Percentiles rank a stretch among this genome's conserved stretches.
phyloP scores from a whole-genome alignment of 2,888 invertebrate genomes.

The Mamestra brassicae region DNA sequence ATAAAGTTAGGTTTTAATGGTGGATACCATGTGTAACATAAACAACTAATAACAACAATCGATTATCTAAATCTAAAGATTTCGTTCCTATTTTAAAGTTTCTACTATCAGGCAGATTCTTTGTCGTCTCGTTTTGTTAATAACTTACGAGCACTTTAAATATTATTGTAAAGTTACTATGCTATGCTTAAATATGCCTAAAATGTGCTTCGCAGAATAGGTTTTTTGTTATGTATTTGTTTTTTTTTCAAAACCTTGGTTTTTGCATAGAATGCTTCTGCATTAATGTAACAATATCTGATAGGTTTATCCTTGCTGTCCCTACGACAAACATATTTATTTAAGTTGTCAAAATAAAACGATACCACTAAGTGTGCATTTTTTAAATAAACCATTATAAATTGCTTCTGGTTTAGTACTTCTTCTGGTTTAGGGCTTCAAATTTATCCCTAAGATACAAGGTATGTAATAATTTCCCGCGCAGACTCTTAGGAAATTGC shows the following conservation, averaged over 20 bases:
- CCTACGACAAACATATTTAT: background rate
- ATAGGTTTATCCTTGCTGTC: too few relatives aligned
- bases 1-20: background rate
- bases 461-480: conserved; percentile 68
- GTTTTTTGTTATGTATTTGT: too few relatives aligned
- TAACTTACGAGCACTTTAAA: too few relatives aligned
- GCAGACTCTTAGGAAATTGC: conserved; percentile 73
- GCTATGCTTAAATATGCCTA: too few relatives aligned
- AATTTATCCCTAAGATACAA: conserved; percentile 65
- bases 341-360: background rate
- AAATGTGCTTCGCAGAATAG: too few relatives aligned
- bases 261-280: too few relatives aligned
- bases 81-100: too few relatives aligned
- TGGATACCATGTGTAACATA: background rate
- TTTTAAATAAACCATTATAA: conserved; percentile 54
- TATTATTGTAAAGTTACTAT: too few relatives aligned
- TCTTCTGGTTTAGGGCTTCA: conserved; percentile 53
- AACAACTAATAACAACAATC: too few relatives aligned
- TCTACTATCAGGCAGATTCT: background rate
- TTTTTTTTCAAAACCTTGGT: too few relatives aligned
- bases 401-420: conserved; percentile 51
- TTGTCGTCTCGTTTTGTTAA: background rate
- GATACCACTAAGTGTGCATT: conserved; percentile 12
- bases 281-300: too few relatives aligned
- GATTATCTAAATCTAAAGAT: too few relatives aligned